phyloP scores from a whole-genome alignment of 2,888 invertebrate species.

The Archips crataeganus region DNA sequence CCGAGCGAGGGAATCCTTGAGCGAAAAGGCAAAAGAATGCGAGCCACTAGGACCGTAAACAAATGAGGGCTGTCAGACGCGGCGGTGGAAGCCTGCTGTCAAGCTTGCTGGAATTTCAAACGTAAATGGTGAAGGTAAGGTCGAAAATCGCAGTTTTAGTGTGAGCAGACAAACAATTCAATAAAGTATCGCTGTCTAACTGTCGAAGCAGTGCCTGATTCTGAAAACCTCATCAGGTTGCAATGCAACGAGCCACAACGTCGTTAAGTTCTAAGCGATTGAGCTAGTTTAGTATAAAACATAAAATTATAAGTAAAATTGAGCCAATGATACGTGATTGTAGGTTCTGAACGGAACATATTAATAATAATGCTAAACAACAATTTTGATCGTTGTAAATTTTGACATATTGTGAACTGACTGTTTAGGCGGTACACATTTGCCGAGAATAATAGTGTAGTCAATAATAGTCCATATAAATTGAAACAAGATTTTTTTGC shows the following conservation, averaged over 20 bases:
- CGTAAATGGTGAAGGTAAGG: constrained; percentile 12
- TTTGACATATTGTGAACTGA: too few relatives aligned
- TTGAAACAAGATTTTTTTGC: too few relatives aligned
- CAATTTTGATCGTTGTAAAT: too few relatives aligned
- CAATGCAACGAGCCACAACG: background rate
- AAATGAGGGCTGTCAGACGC: constrained; percentile 40
- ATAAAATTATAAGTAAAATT: too few relatives aligned
- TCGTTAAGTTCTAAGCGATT: background rate
- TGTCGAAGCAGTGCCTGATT: constrained; percentile 33
- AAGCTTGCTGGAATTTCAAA: background rate
- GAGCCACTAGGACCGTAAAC: constrained; percentile 37
- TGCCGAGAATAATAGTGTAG: too few relatives aligned
- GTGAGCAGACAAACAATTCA: constrained; percentile 36
- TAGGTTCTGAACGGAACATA: too few relatives aligned
- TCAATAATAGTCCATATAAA: too few relatives aligned
- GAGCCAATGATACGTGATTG: too few relatives aligned
- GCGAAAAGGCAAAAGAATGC: constrained; percentile 40
- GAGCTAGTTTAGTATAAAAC: background rate
- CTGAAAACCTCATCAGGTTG: constrained; percentile 26
- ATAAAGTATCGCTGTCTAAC: constrained; percentile 40
- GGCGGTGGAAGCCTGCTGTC: constrained; percentile 24
- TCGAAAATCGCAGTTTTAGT: constrained; percentile 6
- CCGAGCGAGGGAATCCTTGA: constrained; percentile 34
- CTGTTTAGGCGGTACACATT: too few relatives aligned
- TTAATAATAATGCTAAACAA: too few relatives aligned